Base-by-base conservation (phyloP, 2,113 vertebrate species). In the Amblyornis subalaris region DNA sequence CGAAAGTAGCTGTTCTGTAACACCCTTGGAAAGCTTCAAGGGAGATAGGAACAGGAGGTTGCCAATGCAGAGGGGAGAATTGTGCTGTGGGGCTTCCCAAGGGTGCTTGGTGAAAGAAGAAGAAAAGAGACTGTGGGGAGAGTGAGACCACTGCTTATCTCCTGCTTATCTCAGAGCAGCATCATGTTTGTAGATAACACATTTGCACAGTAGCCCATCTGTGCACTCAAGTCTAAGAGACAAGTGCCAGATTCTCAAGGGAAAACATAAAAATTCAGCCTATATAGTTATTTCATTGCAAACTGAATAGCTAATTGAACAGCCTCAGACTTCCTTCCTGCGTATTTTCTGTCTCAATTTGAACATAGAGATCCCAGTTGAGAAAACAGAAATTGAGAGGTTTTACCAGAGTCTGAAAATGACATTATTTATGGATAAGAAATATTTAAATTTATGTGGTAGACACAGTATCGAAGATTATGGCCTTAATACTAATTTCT, bases 161-260 rank as follows among this genome's bases (percentile, higher is more conserved):
- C 12, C 8, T 7, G n/a, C n/a, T n/a, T n/a, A n/a, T n/a, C 15
- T 44, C 31, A 55, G n/a, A 79, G n/a, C 69, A 80, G 5, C 51
- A 53, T 75, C 6, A 4, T 17, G 5, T 47, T 55, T 67, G 50
- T 8, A 69, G 54, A 20, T 8, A 51, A 45, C 14, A 42, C 0
- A 0, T 26, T 74, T 74, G 31, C 25, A 9, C 13, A 29, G n/a
- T 21, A 84, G 26, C 15, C 31, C 61, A 13, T 9, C 16, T 69
- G 16, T 55, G 44, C 5, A 10, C 14, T 77, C 0, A 0, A 50
- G 19, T 38, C 21, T 53, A 40, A 28, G 25, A 84, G 7, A 51
- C 5, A 81, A 81, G 16, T 36, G 3, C 28, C 18, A 33, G 0
- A 57, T 74, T 66, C 9, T 72, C 25, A 54, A 65, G 70, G 20